Evolutionary conservation across 1,140 invertebrate genomes (phyloP).

Genomic region (Drosophila neocordata): DNA sequence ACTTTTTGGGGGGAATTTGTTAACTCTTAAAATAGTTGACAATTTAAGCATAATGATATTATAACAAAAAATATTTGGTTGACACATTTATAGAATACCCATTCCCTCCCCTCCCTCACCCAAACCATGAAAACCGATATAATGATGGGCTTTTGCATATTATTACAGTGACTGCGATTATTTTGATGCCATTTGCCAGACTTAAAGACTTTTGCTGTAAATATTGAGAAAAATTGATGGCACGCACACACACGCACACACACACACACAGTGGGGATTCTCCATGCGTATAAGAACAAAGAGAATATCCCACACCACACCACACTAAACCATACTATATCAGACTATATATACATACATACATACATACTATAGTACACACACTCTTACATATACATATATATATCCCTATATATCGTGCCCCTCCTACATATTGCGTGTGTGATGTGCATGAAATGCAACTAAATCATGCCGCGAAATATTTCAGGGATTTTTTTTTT

Average conservation of each 20-base stretch:
- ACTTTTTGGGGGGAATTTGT: too few relatives aligned
- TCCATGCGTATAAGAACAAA: not conserved
- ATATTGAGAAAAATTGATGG: constrained; percentile 65
- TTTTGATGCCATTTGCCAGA: constrained; percentile 62
- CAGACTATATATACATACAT: too few relatives aligned
- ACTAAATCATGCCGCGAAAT: constrained; percentile 78
- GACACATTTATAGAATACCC: constrained; percentile 17
- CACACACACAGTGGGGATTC: constrained; percentile 22
- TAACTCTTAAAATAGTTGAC: constrained; percentile 6
- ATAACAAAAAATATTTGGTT: constrained; percentile 1
- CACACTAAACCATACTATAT: too few relatives aligned
- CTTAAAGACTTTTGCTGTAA: constrained; percentile 63
- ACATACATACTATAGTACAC: not conserved
- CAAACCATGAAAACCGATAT: constrained; percentile 9
- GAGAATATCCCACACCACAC: constrained; percentile 30
- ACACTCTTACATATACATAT: too few relatives aligned
- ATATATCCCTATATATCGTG: constrained; percentile 16
- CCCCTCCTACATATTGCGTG: constrained; percentile 54
- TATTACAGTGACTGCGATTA: constrained; percentile 44
- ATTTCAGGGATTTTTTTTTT: constrained; percentile 69
- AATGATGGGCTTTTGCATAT: constrained; percentile 13
- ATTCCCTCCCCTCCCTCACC: too few relatives aligned
- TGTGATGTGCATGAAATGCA: constrained; percentile 77
- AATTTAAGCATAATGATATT: not conserved
- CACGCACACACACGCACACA: constrained; percentile 31